Conservation (phyloP, 1,140 invertebrate genomes). For the Drosophila quadrilineata region DNA sequence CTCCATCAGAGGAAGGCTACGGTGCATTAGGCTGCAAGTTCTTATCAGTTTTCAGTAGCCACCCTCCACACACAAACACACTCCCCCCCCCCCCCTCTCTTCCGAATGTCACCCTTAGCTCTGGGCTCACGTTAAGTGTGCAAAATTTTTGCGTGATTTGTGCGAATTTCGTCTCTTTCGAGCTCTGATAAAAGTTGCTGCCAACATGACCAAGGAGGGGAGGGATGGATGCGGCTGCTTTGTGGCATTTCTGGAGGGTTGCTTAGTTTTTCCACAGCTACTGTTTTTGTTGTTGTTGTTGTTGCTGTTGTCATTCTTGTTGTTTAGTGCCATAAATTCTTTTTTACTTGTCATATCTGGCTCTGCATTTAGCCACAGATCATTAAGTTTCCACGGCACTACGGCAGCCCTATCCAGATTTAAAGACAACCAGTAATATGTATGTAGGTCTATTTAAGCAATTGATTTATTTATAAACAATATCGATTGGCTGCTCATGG, state of each 20-base stretch:
- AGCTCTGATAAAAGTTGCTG: slow-evolving; percentile 52
- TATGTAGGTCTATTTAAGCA: too few species aligned
- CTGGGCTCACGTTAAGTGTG: slow-evolving; percentile 68
- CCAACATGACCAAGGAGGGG: too few species aligned
- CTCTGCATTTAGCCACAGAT: slow-evolving; percentile 70
- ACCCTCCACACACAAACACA: slow-evolving; percentile 31
- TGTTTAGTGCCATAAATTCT: slow-evolving; percentile 74
- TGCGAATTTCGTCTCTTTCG: slow-evolving; percentile 62
- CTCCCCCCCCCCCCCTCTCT: neutral
- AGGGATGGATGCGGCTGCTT: neutral
- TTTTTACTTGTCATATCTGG: slow-evolving; percentile 72
- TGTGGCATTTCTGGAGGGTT: slow-evolving; percentile 18
- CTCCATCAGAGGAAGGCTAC: slow-evolving; percentile 37
- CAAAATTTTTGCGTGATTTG: slow-evolving; percentile 75
- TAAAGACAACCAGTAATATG: slow-evolving; percentile 38
- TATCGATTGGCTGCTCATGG: too few species aligned
- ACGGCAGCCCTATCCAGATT: slow-evolving; percentile 52
- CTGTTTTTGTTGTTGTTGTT: neutral
- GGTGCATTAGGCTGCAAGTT: slow-evolving; percentile 73
- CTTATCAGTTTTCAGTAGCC: slow-evolving; percentile 54
- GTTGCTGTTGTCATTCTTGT: slow-evolving; percentile 44
- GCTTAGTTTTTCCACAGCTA: slow-evolving; percentile 34
- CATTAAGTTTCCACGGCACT: slow-evolving; percentile 68
- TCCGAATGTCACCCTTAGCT: slow-evolving; percentile 44
- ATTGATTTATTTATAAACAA: slow-evolving; percentile 6